Evolutionary conservation across 2,113 vertebrate genomes (phyloP).

Genomic region (Stomatorhinus ivindoensis): DNA sequence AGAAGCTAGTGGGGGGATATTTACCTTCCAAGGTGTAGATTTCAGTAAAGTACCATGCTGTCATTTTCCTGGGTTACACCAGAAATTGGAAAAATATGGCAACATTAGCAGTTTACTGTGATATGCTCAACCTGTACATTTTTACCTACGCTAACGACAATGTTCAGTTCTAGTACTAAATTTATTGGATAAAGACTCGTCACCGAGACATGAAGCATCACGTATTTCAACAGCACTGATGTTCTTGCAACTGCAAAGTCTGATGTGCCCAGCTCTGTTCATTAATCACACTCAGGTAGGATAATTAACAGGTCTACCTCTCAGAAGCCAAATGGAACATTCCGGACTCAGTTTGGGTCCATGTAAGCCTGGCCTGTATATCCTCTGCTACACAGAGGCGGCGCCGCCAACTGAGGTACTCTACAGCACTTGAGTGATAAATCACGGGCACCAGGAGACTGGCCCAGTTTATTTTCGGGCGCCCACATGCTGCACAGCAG

Average conservation of each 20-base stretch:
- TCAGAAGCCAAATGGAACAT: neutral
- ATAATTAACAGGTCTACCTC: neutral
- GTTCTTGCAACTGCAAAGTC: neutral
- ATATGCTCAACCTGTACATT: neutral
- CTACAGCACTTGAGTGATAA: neutral
- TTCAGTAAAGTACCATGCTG: neutral
- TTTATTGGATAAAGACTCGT: neutral
- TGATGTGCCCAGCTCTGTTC: neutral
- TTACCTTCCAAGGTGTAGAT: conserved; percentile 6
- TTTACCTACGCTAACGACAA: neutral
- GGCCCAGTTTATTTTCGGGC: neutral
- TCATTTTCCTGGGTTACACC: conserved; percentile 6
- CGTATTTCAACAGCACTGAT: neutral
- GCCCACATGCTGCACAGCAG: neutral
- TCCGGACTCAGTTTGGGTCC: neutral
- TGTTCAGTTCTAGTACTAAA: neutral
- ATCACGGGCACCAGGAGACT: neutral
- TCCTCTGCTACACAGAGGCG: neutral
- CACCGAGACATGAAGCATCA: neutral
- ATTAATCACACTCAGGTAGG: neutral
- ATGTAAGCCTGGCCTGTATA: neutral
- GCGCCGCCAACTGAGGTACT: neutral
- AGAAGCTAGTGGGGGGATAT: neutral
- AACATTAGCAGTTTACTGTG: neutral
- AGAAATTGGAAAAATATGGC: neutral